Evolutionary conservation across 2,797 vertebrate genomes (phyloP).

Genomic region (Catostomus latipinnis): DNA sequence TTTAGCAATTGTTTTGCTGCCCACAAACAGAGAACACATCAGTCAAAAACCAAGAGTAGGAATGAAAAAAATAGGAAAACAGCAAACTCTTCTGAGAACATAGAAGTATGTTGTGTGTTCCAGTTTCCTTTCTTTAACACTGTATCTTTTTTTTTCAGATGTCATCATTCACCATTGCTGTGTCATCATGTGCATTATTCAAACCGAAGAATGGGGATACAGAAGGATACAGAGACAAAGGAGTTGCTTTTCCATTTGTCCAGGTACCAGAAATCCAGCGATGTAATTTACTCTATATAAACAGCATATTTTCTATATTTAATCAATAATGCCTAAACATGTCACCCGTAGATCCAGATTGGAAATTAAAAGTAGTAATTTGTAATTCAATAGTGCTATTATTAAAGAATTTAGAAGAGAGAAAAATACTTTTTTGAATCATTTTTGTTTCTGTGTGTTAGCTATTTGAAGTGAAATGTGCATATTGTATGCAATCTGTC

Average conservation of each 20-base stretch:
- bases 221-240: not conserved
- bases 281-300: too few species aligned
- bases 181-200: conserved; percentile 7
- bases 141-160: not conserved
- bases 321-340: not conserved
- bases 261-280: not conserved
- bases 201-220: not conserved
- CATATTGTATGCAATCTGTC: too few species aligned
- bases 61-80: not conserved
- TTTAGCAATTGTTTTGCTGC: not conserved
- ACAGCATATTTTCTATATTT: too few species aligned
- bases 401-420: not conserved
- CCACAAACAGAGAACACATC: not conserved
- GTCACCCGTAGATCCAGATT: not conserved
- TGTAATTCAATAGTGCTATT: not conserved
- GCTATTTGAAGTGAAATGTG: too few species aligned
- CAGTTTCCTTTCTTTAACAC: not conserved
- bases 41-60: not conserved
- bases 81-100: not conserved
- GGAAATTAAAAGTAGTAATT: not conserved
- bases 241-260: conserved; percentile 15
- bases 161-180: not conserved
- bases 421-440: too few species aligned
- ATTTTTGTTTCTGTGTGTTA: too few species aligned
- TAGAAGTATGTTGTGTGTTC: not conserved